Evolutionary conservation across 2,797 vertebrate species (phyloP).

Genomic region (Sebastes kiyomatsui): DNA sequence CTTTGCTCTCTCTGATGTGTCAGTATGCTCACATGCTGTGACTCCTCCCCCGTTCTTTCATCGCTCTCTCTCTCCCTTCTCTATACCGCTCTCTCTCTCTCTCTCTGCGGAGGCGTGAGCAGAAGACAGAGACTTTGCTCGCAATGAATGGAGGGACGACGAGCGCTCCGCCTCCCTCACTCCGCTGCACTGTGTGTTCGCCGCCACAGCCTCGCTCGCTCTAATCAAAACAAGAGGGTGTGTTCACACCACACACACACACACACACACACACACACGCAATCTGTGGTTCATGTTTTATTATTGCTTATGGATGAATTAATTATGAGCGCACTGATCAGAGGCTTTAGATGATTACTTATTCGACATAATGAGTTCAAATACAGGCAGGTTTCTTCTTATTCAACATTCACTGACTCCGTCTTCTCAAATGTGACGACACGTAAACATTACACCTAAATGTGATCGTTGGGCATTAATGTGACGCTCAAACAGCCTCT

Average conservation of each 20-base stretch:
- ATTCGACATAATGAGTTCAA: slow-evolving; percentile 41
- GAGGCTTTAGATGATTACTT: slow-evolving; percentile 36
- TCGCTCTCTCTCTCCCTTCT: slow-evolving; percentile 9
- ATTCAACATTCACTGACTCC: neutral
- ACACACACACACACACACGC: slow-evolving; percentile 13
- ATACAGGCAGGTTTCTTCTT: neutral
- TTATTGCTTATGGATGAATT: slow-evolving; percentile 49
- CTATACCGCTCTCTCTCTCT: neutral
- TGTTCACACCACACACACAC: slow-evolving; percentile 19
- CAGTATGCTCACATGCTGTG: slow-evolving; percentile 63
- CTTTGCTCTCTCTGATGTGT: slow-evolving; percentile 60
- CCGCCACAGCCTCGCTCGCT: slow-evolving; percentile 1
- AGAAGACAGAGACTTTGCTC: slow-evolving; percentile 31
- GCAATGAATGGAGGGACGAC: slow-evolving; percentile 65
- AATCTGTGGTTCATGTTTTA: slow-evolving; percentile 27
- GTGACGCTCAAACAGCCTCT: neutral
- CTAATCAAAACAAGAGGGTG: slow-evolving; percentile 59
- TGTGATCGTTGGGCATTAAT: neutral
- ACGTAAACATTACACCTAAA: neutral
- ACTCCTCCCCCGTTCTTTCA: slow-evolving; percentile 56
- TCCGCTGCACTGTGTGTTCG: slow-evolving; percentile 5
- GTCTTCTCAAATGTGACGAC: neutral
- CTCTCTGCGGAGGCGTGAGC: slow-evolving; percentile 7
- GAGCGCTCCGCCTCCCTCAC: slow-evolving; percentile 31
- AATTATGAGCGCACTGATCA: slow-evolving; percentile 48